Percentiles rank a stretch among this genome's conserved stretches.
phyloP scores from a whole-genome alignment of 2,797 vertebrate genomes.

The Lepus oiostolus region DNA sequence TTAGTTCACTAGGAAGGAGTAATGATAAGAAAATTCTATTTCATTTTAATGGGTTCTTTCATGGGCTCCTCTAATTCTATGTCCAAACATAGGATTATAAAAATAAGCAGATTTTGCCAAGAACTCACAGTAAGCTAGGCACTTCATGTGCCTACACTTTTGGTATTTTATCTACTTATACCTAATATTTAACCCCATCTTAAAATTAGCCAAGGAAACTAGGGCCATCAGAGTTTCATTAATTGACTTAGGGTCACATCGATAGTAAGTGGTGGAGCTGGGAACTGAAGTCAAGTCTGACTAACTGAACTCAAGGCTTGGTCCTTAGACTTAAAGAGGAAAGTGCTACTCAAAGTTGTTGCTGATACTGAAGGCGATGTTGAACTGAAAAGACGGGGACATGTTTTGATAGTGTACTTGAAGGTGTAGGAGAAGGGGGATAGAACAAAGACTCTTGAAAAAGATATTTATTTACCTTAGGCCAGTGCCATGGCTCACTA shows the following conservation, averaged over 20 bases:
- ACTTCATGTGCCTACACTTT: neutral
- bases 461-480: neutral
- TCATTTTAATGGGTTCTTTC: neutral
- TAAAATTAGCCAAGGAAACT: neutral
- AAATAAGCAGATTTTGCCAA: conserved; percentile 16
- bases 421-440: neutral
- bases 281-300: neutral
- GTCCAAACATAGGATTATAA: neutral
- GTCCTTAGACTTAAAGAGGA: neutral
- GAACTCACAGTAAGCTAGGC: neutral
- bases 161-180: neutral
- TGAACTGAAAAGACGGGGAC: neutral
- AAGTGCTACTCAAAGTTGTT: neutral
- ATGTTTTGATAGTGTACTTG: neutral
- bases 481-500: too few relatives aligned
- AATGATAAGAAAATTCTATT: neutral
- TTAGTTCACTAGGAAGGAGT: neutral
- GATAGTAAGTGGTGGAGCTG: neutral
- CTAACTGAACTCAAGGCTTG: neutral
- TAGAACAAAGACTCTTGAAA: neutral
- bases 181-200: neutral
- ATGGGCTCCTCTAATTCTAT: neutral
- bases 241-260: neutral
- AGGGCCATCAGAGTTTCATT: neutral
- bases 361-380: neutral